phyloP scores from a whole-genome alignment of 2,888 invertebrate genomes.

The Drosophila sordidapex region DNA sequence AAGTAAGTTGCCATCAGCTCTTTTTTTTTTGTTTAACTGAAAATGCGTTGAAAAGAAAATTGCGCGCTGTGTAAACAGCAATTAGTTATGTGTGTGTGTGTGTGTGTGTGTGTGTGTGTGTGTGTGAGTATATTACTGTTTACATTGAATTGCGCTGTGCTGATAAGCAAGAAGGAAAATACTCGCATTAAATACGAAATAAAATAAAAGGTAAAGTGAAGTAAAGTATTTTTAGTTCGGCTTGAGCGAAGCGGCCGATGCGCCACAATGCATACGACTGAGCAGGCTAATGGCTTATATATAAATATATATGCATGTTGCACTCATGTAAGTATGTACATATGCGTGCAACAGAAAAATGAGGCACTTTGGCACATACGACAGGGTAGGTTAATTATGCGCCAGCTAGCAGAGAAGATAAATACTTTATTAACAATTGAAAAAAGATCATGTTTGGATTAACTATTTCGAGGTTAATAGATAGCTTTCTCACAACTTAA shows the following conservation, averaged over 20 bases:
- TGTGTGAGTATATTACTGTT: constrained; percentile 48
- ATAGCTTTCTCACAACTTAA: not conserved
- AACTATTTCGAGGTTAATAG: not conserved
- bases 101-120: constrained; percentile 46
- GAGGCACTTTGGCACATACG: not conserved
- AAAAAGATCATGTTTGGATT: not conserved
- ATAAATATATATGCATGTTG: constrained; percentile 6
- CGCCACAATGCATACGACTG: constrained; percentile 53
- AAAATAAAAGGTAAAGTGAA: constrained; percentile 48
- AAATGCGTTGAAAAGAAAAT: constrained; percentile 73
- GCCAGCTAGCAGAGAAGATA: not conserved
- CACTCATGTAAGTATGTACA: not conserved
- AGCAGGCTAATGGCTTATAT: constrained; percentile 39
- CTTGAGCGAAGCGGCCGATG: constrained; percentile 52
- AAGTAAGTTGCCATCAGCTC: constrained; percentile 3
- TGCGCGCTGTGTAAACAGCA: constrained; percentile 72
- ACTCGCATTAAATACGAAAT: constrained; percentile 22
- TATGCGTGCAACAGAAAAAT: not conserved
- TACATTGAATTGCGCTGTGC: constrained; percentile 66
- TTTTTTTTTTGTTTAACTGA: constrained; percentile 11
- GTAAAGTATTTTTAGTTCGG: constrained; percentile 50
- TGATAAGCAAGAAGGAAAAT: constrained; percentile 63
- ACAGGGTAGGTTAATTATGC: not conserved
- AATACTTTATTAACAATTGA: not conserved
- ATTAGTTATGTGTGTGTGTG: constrained; percentile 59